Base-by-base conservation (phyloP, 2,797 vertebrate genomes). In the Phylloscopus collybita region DNA sequence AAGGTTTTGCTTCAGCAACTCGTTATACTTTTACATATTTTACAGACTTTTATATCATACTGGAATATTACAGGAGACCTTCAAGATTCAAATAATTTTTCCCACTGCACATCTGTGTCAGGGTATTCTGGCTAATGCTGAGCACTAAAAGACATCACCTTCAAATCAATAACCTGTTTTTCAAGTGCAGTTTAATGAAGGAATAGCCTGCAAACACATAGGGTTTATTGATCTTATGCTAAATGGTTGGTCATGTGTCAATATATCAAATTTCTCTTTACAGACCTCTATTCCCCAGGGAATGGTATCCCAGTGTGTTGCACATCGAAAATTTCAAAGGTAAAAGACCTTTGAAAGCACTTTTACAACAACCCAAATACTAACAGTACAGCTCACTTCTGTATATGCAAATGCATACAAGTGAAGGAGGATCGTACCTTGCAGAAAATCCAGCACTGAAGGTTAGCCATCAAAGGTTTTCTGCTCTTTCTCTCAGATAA, bases 1-100 rank as follows among this genome's bases (percentile, higher is more conserved):
- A 76, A 93, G 56, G 18, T 44, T 95, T 93, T 76, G 44, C 83
- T 86, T 95, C 65, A 88, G 76, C 34, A 80, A 23, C 40, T 82
- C 26, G 1, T 88, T 61, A 17, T 49, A 73, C 13, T 95, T 76
- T 54, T 56, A 89, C 50, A 27, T 51, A 88, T 71, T 16, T 85
- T 84, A 49, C 54, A 74, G 32, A 19, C 49, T 86, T 82, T 78
- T 59, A 56, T 57, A 6, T 80, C 3, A 3, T 56, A 20, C 49
- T 21, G 45, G 51, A 91, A 74, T 59, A 64, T 71, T 67, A 49
- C 45, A 83, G 36, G 26, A 91, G 72, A 65, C 12, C 44, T 81
- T 73, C 25, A 44, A 54, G 16, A 56, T 72, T 62, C 40, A 60
- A 44, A 21, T 73, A 5, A 34, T 73, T 92, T 81, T 59, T 69